These are phyloP conservation scores for Oscheius sp. DNA, from an alignment of 2,888 invertebrate genomes.

Conservation along the genomic window DNA sequence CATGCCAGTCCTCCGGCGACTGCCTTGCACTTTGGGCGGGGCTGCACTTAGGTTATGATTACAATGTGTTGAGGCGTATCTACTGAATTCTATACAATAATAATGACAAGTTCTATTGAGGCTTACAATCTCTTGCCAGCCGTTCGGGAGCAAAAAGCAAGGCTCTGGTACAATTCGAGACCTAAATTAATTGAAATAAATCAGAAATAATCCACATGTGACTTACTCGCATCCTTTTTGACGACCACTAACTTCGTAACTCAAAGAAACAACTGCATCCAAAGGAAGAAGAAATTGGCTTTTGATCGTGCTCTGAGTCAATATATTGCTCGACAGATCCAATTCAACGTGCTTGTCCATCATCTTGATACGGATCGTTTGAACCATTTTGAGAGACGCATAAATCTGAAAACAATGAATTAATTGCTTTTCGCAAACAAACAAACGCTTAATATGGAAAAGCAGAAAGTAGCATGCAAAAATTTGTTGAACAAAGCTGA, in stretches of 20 bases:
- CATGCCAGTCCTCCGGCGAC: too few species aligned
- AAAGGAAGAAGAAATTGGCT: background rate
- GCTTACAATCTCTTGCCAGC: too few species aligned
- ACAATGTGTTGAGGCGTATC: too few species aligned
- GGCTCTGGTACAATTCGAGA: constrained; percentile 4
- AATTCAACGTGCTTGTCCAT: constrained; percentile 3
- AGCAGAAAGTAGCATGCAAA: background rate
- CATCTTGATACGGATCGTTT: constrained; percentile 1
- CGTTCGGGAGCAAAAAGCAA: background rate
- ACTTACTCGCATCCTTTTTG: constrained; percentile 16
- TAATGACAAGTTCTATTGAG: too few species aligned
- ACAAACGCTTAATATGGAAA: background rate
- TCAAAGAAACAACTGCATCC: constrained; percentile 10
- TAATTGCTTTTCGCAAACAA: constrained; percentile 27
- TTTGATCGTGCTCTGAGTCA: background rate
- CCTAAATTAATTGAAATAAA: constrained; percentile 23
- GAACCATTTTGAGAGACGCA: constrained; percentile 1
- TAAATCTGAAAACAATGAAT: constrained; percentile 37
- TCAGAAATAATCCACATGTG: constrained; percentile 17
- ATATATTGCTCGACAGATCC: background rate
- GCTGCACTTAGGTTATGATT: too few species aligned
- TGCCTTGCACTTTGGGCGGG: too few species aligned
- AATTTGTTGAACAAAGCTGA: background rate
- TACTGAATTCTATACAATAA: too few species aligned
- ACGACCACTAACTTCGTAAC: background rate